These are phyloP conservation scores for Lutjanus erythropterus DNA, from an alignment of 2,113 vertebrate genomes.

Conservation along the genomic window DNA sequence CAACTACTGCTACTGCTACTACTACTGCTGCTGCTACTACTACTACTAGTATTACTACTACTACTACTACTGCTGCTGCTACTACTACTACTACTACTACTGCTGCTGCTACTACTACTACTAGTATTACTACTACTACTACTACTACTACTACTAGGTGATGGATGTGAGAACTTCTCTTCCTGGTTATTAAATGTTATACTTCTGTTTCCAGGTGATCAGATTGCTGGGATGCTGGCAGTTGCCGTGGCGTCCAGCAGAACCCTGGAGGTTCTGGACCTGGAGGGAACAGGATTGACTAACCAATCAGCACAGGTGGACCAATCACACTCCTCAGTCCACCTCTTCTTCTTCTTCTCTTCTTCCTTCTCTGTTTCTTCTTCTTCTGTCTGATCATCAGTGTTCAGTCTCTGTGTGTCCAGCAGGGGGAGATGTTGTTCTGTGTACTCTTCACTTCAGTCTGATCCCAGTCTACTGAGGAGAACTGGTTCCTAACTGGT, in stretches of 20 bases:
- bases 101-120: no score
- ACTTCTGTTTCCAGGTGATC: slow-evolving; percentile 87
- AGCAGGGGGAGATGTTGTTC: slow-evolving; percentile 6
- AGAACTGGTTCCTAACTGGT: not conserved
- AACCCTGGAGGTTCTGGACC: slow-evolving; percentile 94
- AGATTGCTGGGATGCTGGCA: slow-evolving; percentile 94
- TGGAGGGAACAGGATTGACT: slow-evolving; percentile 95
- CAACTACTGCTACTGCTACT: not conserved
- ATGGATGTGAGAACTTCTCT: not conserved
- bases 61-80: not conserved
- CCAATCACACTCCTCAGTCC: not conserved
- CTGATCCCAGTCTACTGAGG: not conserved
- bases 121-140: not conserved
- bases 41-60: not conserved
- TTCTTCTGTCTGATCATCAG: not conserved
- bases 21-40: not conserved
- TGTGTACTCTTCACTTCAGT: no score
- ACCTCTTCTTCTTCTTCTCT: not conserved
- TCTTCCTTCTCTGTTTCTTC: not conserved
- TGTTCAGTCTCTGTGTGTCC: slow-evolving; percentile 3
- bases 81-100: not conserved
- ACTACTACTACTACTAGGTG: not conserved
- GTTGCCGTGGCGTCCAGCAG: slow-evolving; percentile 96
- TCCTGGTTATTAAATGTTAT: not conserved
- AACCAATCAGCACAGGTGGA: slow-evolving; percentile 95